phyloP scores from a whole-genome alignment of 2,888 invertebrate species.

The Odontomyia ornata region DNA sequence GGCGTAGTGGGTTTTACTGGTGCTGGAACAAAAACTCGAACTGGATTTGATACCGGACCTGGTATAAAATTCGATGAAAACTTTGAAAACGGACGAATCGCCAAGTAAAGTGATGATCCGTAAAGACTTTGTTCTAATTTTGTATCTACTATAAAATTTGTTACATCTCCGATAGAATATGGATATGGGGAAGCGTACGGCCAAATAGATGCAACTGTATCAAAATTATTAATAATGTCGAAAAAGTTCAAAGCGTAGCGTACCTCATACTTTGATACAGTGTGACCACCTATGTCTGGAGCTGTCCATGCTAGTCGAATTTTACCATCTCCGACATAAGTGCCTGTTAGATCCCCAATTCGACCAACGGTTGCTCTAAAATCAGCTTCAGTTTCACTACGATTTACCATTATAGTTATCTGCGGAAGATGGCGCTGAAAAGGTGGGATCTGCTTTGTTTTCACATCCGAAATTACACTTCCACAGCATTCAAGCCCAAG shows the following conservation, averaged over 20 bases:
- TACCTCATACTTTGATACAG: slow-evolving; percentile 67
- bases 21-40: slow-evolving; percentile 65
- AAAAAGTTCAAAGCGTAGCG: slow-evolving; percentile 63
- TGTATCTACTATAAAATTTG: slow-evolving; percentile 61
- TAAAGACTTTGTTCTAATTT: slow-evolving; percentile 64
- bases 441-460: slow-evolving; percentile 64
- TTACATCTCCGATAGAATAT: slow-evolving; percentile 66
- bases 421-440: slow-evolving; percentile 67
- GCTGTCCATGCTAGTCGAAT: slow-evolving; percentile 69
- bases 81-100: slow-evolving; percentile 66
- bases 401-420: slow-evolving; percentile 63
- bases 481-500: slow-evolving; percentile 65
- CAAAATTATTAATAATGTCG: slow-evolving; percentile 66
- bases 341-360: slow-evolving; percentile 66
- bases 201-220: slow-evolving; percentile 64
- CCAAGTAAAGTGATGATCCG: slow-evolving; percentile 67
- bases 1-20: slow-evolving; percentile 31
- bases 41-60: slow-evolving; percentile 68
- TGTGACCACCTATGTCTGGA: slow-evolving; percentile 68
- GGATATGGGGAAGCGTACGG: slow-evolving; percentile 64
- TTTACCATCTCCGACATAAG: slow-evolving; percentile 62
- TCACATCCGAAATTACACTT: slow-evolving; percentile 62
- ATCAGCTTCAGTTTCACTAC: slow-evolving; percentile 59
- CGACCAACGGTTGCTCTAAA: slow-evolving; percentile 57
- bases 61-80: slow-evolving; percentile 57